Percentiles rank a stretch among this genome's conserved stretches.
Conservation (phyloP, 2,113 vertebrate genomes). For the Nansenia antarctica region DNA sequence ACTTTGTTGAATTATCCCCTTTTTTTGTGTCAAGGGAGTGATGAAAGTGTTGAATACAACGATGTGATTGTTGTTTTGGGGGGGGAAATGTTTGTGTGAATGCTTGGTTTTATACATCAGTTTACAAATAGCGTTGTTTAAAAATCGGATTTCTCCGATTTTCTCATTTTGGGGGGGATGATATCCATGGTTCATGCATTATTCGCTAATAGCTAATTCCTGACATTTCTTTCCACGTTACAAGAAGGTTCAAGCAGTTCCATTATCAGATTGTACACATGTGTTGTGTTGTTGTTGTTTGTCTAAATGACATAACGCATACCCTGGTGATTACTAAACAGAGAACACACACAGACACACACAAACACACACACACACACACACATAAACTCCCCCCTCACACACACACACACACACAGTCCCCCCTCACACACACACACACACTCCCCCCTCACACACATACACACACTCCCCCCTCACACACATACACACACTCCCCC, state of each 20-base stretch:
- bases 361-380: not conserved
- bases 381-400: not conserved
- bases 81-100: not conserved
- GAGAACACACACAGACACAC: not conserved
- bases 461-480: not conserved
- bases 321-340: not conserved
- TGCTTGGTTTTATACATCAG: not conserved
- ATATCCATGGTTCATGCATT: too few species aligned
- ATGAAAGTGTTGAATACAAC: not conserved
- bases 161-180: too few species aligned
- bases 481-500: slow-evolving; percentile 6
- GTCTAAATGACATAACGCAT: not conserved
- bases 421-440: slow-evolving; percentile 5
- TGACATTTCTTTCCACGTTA: too few species aligned
- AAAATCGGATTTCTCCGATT: too few species aligned
- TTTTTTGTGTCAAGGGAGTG: not conserved
- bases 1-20: slow-evolving; percentile 39
- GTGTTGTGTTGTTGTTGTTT: not conserved
- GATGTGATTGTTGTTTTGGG: too few species aligned
- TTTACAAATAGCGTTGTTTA: too few species aligned
- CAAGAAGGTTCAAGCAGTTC: too few species aligned
- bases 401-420: not conserved
- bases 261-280: too few species aligned
- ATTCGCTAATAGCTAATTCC: too few species aligned
- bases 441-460: not conserved